Conservation (phyloP, 2,888 invertebrate genomes). For the Invenusta paracnida region DNA sequence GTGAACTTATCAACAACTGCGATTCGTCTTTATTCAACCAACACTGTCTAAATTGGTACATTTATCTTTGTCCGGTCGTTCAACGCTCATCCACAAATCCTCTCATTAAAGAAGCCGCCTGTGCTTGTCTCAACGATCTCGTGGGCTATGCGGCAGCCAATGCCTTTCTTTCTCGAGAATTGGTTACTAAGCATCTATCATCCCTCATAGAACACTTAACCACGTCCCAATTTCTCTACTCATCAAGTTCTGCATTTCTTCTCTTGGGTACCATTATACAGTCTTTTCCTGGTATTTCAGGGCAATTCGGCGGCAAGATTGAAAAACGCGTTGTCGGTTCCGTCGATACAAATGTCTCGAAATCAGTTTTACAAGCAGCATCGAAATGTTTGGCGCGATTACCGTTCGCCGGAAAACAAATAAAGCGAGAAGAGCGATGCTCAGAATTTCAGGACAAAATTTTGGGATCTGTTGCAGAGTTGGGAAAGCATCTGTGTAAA, state of each 20-base stretch:
- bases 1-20: background rate
- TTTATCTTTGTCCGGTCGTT: background rate
- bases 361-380: background rate
- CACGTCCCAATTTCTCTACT: background rate
- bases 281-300: background rate
- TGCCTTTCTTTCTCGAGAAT: background rate
- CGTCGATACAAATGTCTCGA: background rate
- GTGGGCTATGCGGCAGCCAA: background rate
- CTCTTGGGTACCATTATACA: background rate
- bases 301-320: background rate
- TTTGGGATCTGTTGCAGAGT: background rate
- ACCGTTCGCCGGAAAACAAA: background rate
- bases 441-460: background rate
- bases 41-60: background rate
- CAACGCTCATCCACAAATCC: background rate
- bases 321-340: background rate
- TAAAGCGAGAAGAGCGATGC: background rate
- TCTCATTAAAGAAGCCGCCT: background rate
- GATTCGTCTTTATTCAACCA: background rate
- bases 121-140: background rate
- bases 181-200: background rate
- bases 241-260: background rate
- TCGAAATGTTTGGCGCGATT: background rate
- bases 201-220: background rate
- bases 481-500: background rate